phyloP scores from a whole-genome alignment of 2,113 vertebrate genomes.

The Thomomys bottae region DNA sequence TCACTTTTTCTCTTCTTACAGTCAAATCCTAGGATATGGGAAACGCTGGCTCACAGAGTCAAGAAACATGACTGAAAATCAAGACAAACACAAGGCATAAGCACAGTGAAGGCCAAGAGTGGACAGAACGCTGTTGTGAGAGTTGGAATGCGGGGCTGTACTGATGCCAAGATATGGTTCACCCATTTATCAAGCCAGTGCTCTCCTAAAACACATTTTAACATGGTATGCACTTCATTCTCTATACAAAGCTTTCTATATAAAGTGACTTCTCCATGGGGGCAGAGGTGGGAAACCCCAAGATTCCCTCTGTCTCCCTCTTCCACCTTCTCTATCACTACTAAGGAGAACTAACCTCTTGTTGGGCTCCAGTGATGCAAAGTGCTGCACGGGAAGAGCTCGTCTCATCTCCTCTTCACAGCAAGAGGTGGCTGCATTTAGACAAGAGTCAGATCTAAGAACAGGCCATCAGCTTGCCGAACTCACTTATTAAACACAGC shows the following conservation, averaged over 20 bases:
- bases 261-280: too few relatives aligned
- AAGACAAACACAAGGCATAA: background rate
- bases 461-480: background rate
- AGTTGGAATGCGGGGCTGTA: background rate
- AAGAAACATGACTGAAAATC: background rate
- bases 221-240: background rate
- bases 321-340: background rate
- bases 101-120: background rate
- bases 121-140: background rate
- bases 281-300: background rate
- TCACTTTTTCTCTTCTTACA: too few relatives aligned
- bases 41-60: background rate
- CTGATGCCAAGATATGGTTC: background rate
- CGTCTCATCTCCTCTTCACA: background rate
- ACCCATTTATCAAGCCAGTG: background rate
- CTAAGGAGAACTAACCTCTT: background rate
- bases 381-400: background rate
- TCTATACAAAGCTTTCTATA: background rate
- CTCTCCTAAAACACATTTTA: background rate
- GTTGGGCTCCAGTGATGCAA: fast-evolving
- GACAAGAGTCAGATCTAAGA: background rate
- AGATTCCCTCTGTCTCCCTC: background rate
- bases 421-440: background rate
- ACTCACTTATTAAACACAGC: background rate
- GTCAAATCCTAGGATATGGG: background rate